A percentile compares a stretch with the other conserved stretches of the same genome.
These are phyloP conservation scores for Polyommatus iphigenia DNA, from an alignment of 2,888 invertebrate genomes.

Conservation along the genomic window DNA sequence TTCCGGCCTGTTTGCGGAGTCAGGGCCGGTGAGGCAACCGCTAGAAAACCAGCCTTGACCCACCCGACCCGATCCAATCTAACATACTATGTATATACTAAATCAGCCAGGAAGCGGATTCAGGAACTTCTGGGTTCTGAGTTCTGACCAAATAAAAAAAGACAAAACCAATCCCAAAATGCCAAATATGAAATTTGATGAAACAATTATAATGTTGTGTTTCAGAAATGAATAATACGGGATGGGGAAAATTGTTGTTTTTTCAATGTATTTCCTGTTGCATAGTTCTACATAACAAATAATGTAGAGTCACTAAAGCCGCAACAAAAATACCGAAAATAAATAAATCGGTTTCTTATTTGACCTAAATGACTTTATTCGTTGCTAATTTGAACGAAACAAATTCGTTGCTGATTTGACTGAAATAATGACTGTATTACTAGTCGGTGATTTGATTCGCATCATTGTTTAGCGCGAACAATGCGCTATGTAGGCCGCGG, in stretches of 20 bases:
- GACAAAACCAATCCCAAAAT: background rate
- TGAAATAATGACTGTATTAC: background rate
- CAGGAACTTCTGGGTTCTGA: background rate
- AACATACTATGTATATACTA: background rate
- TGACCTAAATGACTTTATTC: background rate
- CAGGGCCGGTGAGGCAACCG: slow-evolving; percentile 75
- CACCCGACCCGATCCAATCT: slow-evolving; percentile 59
- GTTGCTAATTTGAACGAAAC: background rate
- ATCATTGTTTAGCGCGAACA: slow-evolving; percentile 8
- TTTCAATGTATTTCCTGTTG: background rate
- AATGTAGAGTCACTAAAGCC: background rate
- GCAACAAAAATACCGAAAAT: background rate
- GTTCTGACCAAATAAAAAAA: background rate
- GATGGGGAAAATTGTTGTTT: background rate
- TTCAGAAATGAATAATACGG: background rate
- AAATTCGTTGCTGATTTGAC: background rate
- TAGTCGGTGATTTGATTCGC: background rate
- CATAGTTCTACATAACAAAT: background rate
- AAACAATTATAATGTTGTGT: background rate
- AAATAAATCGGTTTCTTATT: background rate
- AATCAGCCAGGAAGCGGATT: background rate
- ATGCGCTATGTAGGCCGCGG: slow-evolving; percentile 41
- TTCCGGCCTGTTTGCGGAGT: slow-evolving; percentile 76
- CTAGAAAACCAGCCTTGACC: slow-evolving; percentile 75
- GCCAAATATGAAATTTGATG: background rate